Evolutionary conservation across 2,113 vertebrate species (phyloP).

Genomic region (Chaenocephalus aceratus): DNA sequence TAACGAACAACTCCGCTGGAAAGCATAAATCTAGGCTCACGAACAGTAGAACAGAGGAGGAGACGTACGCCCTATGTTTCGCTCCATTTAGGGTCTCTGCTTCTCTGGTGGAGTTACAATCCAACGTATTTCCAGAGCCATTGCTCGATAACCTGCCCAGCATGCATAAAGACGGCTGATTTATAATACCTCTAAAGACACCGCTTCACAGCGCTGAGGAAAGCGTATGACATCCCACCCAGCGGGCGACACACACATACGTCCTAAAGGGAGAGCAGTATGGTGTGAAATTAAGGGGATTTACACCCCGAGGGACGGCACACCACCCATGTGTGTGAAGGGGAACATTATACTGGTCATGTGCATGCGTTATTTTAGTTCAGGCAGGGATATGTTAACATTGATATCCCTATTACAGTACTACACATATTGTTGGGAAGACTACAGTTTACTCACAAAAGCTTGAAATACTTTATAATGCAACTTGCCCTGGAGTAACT

Average conservation of each 20-base stretch:
- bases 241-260: not conserved
- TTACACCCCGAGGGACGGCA: conserved; percentile 35
- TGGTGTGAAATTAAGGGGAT: conserved; percentile 37
- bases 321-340: not conserved
- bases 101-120: conserved; percentile 27
- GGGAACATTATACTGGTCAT: not conserved
- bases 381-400: not conserved
- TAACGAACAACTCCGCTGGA: conserved; percentile 30
- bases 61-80: conserved; percentile 23
- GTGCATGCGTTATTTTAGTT: not conserved
- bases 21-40: conserved; percentile 40
- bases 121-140: conserved; percentile 53
- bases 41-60: conserved; percentile 13
- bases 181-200: conserved; percentile 38
- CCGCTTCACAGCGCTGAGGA: conserved; percentile 24
- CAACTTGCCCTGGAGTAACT: not conserved
- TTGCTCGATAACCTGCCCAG: conserved; percentile 45
- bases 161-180: conserved; percentile 51
- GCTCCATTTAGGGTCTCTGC: conserved; percentile 71
- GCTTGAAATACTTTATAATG: not conserved
- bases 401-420: not conserved
- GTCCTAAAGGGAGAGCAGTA: conserved; percentile 12
- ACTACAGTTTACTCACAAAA: not conserved
- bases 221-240: conserved; percentile 12
- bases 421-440: not conserved